Percentiles rank a stretch among this genome's conserved stretches.
phyloP scores from a whole-genome alignment of 1,140 invertebrate genomes.

The Pararge aegeria region DNA sequence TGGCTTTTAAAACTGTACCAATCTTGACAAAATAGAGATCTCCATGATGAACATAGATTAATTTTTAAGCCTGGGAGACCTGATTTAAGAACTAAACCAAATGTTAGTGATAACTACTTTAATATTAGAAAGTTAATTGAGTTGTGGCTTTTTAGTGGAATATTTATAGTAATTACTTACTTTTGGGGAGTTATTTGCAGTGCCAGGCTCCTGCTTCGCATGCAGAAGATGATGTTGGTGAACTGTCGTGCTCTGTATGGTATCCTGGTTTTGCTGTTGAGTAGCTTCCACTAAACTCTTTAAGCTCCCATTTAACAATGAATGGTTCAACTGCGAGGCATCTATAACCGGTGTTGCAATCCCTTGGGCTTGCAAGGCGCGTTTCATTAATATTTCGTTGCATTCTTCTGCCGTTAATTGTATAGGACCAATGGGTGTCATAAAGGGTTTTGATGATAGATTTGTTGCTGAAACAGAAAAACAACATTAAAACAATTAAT shows the following conservation, averaged over 20 bases:
- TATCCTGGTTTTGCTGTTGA: conserved; percentile 78
- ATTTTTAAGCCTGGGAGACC: too few relatives aligned
- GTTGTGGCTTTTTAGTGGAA: too few relatives aligned
- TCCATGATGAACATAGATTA: too few relatives aligned
- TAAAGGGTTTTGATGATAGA: conserved; percentile 74
- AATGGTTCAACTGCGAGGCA: conserved; percentile 71
- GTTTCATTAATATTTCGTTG: conserved; percentile 87
- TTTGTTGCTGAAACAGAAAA: conserved; percentile 52
- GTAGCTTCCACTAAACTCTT: conserved; percentile 76
- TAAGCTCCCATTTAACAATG: conserved; percentile 67
- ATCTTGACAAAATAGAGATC: too few relatives aligned
- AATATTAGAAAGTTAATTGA: too few relatives aligned
- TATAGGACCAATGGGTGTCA: conserved; percentile 85
- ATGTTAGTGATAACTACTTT: too few relatives aligned
- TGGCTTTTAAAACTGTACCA: too few relatives aligned
- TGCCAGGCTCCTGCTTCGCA: conserved; percentile 81
- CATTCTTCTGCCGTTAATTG: conserved; percentile 88
- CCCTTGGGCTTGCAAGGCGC: conserved; percentile 79
- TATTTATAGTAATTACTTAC: too few relatives aligned
- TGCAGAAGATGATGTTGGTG: conserved; percentile 79
- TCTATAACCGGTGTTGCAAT: conserved; percentile 75
- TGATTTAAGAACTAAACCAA: too few relatives aligned
- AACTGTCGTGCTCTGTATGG: conserved; percentile 65
- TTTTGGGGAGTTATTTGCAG: conserved; percentile 81
- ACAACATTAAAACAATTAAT: too few relatives aligned